Evolutionary conservation across 2,797 vertebrate species (phyloP).

Genomic region (Peromyscus aztecus): DNA sequence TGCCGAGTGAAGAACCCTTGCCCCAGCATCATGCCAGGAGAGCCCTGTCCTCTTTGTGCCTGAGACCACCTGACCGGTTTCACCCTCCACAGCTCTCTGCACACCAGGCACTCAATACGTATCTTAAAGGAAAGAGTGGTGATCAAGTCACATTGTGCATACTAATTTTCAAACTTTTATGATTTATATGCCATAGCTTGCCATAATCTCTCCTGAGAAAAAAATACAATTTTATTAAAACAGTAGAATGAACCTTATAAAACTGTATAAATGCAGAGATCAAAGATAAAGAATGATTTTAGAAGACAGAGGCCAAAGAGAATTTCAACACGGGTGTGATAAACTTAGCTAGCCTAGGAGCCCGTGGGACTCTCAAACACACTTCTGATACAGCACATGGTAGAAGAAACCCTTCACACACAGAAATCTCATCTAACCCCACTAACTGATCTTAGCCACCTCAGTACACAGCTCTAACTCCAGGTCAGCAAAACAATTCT

Average conservation of each 20-base stretch:
- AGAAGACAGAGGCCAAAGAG: conserved; percentile 1
- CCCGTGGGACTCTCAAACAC: not conserved
- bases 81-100: not conserved
- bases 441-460: not conserved
- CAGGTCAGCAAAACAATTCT: conserved; percentile 8
- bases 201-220: not conserved
- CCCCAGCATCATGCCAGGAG: not conserved
- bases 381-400: not conserved
- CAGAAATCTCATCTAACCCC: conserved; percentile 21
- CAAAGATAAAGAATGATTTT: not conserved
- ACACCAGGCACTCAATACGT: not conserved
- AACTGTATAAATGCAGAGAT: conserved; percentile 5
- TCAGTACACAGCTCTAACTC: conserved; percentile 14
- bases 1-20: not conserved
- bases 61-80: not conserved
- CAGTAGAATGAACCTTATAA: not conserved
- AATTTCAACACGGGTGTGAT: not conserved
- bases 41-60: not conserved
- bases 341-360: not conserved
- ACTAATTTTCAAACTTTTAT: conserved; percentile 22
- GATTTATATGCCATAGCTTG: not conserved
- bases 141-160: not conserved
- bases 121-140: not conserved
- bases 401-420: not conserved
- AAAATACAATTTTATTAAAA: conserved; percentile 42